These are phyloP conservation scores for Butorides virescens DNA, from an alignment of 2,113 vertebrate species.

Conservation along the genomic window DNA sequence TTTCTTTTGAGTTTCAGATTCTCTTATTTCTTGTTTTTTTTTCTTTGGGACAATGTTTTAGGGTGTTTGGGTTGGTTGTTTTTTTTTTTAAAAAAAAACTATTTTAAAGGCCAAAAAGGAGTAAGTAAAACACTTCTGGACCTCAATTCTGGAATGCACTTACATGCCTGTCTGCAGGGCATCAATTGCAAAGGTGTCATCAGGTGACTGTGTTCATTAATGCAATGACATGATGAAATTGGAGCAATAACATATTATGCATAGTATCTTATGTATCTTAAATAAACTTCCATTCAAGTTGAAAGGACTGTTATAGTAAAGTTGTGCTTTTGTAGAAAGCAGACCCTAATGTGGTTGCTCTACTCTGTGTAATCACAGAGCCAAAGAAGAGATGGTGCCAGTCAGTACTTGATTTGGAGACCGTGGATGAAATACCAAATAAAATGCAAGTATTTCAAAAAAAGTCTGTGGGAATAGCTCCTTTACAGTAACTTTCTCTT, in stretches of 20 bases:
- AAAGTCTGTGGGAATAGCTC: not conserved
- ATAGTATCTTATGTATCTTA: not conserved
- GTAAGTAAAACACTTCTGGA: not conserved
- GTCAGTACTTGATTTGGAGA: not conserved
- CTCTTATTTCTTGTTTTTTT: not conserved
- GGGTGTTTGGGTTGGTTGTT: not conserved
- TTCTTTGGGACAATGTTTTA: not conserved
- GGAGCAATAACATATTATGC: not conserved
- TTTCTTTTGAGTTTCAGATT: not conserved
- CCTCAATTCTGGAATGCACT: not conserved
- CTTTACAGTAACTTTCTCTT: not conserved
- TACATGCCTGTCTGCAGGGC: not conserved
- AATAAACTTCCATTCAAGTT: not conserved
- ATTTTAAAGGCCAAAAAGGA: not conserved
- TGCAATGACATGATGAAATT: not conserved
- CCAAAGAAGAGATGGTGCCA: not conserved
- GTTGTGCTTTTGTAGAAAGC: not conserved
- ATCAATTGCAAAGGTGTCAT: not conserved
- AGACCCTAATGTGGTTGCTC: not conserved
- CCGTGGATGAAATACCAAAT: not conserved
- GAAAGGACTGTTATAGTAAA: not conserved
- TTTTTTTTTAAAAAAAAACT: not conserved
- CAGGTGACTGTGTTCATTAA: not conserved
- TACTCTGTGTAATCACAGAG: not conserved
- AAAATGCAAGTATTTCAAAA: not conserved